Conservation (phyloP, 2,888 invertebrate genomes). For the Bembecia ichneumoniformis region DNA sequence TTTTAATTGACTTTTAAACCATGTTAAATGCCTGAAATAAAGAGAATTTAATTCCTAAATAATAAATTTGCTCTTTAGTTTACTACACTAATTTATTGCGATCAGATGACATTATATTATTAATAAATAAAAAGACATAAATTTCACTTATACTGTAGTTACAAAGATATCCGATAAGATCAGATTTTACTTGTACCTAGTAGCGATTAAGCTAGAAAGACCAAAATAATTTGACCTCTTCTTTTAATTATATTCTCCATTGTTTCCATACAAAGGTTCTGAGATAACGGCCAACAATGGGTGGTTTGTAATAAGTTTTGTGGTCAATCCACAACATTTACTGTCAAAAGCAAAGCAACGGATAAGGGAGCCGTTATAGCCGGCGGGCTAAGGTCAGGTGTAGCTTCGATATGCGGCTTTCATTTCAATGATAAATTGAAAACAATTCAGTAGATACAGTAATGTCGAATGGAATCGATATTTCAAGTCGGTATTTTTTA, state of each 20-base stretch:
- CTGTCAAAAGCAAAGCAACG: constrained; percentile 60
- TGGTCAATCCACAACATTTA: constrained; percentile 46
- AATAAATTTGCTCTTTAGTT: no score
- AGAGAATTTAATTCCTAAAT: no score
- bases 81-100: no score
- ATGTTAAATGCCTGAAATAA: no score
- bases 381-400: constrained; percentile 19
- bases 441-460: neutral
- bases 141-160: no score
- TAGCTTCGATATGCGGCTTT: constrained; percentile 5
- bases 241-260: neutral
- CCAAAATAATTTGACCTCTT: neutral
- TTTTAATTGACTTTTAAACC: no score
- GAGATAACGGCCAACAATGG: neutral
- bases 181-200: neutral
- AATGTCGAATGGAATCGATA: neutral
- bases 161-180: neutral
- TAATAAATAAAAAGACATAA: neutral
- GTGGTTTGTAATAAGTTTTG: neutral
- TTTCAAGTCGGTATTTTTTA: no score
- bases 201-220: neutral
- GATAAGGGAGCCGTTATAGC: constrained; percentile 43
- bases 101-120: neutral
- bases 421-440: constrained; percentile 4
- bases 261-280: neutral